A percentile compares a stretch with the other conserved stretches of the same genome.
These are phyloP conservation scores for Danionella dracula DNA, from an alignment of 2,797 vertebrate species.

Conservation along the genomic window DNA sequence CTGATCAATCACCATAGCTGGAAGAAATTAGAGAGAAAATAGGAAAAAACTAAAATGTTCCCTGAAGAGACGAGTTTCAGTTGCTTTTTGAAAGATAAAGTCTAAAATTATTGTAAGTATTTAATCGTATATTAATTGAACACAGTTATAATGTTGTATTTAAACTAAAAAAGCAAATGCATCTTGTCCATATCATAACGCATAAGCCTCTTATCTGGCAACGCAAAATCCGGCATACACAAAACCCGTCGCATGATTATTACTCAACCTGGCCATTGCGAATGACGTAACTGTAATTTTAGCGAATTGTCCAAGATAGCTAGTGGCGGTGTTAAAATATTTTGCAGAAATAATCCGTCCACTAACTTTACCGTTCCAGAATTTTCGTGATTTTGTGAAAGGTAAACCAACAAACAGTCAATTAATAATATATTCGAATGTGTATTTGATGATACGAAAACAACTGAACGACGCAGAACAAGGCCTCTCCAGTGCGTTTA, in stretches of 20 bases:
- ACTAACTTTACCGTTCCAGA: neutral
- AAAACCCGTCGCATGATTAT: neutral
- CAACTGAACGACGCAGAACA: neutral
- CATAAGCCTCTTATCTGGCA: no score
- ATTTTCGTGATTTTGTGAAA: no score
- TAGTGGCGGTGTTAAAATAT: conserved; percentile 6
- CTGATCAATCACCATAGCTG: no score
- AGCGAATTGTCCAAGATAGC: neutral
- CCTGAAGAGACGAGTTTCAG: no score
- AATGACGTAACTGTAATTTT: neutral
- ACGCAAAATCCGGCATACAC: conserved; percentile 1
- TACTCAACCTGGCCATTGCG: neutral
- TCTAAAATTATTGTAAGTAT: no score
- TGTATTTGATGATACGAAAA: neutral
- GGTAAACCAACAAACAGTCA: neutral
- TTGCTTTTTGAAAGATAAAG: no score
- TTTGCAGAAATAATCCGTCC: conserved; percentile 2
- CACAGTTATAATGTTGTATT: no score
- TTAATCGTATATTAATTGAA: no score
- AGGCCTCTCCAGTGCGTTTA: neutral
- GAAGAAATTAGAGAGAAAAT: no score
- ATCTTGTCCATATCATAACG: no score
- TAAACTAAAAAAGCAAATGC: no score
- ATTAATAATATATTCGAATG: neutral
- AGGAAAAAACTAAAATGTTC: no score